Base-by-base conservation (phyloP, 2,888 invertebrate species). In the Pterostichus niger region DNA sequence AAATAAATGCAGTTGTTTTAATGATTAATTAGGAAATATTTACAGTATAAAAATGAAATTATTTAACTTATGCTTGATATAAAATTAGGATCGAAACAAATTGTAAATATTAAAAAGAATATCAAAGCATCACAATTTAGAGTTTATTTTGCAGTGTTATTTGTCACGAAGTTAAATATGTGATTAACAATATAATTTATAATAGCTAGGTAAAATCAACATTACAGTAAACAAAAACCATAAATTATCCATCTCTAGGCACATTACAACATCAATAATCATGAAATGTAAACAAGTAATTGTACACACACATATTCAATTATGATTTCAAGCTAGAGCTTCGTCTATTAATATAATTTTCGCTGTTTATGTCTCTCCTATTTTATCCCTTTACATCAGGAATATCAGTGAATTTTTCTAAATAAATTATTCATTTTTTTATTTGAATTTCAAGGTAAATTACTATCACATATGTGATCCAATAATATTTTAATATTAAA, bases 211-310 rank as follows among this genome's bases (percentile, higher is more conserved):
- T 0, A 49, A 49, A 49, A 49, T 49, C 49, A 49, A 49, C 49
- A n/a, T 49, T 5, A 13, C 6, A 49, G 49, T 49, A 11, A 49
- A 49, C 49, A 49, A 49, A 49, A 49, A 13, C 49, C 13, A 49
- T 49, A 49, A 49, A 49, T 49, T 49, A 49, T 13, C 0, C n/a
- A 44, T 44, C 40, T 7, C 40, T 40, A 40, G 40, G 40, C 40
- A 40, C 40, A 64, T 35, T 64, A 40, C 24, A 64, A 33, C 64
- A 64, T 64, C 64, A 64, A 64, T 64, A 64, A 35, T 64, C 64
- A 64, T 64, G 64, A 64, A 33, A 64, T 64, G 64, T 35, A 33
- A 35, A 33, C 64, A 64, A 35, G 64, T 64, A 64, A 64, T 64
- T 64, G 64, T 33, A 35, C 64, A 64, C 10, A 64, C 64, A 31